Evolutionary conservation across 2,113 vertebrate species (phyloP).

Genomic region (Cephalopholis sonnerati): DNA sequence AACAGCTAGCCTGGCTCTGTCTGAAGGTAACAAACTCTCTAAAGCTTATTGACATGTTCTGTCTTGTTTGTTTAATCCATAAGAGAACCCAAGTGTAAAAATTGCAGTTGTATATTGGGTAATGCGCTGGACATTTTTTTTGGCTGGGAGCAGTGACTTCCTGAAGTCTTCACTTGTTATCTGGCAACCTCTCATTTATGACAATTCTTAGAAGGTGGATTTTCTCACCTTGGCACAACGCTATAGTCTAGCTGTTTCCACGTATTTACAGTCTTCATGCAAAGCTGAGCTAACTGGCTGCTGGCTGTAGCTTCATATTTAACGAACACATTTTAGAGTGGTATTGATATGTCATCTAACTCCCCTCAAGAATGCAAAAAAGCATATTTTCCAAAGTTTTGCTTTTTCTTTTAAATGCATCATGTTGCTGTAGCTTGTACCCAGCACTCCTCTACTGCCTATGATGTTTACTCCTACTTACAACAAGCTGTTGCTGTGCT

Average conservation of each 20-base stretch:
- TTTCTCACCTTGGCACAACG: too few species aligned
- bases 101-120: background rate
- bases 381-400: background rate
- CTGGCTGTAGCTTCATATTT: background rate
- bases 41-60: background rate
- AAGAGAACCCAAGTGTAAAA: background rate
- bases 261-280: background rate
- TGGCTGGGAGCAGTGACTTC: background rate
- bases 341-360: background rate
- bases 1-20: background rate
- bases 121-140: background rate
- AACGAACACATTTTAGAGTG: background rate
- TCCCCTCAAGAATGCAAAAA: background rate
- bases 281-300: background rate
- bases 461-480: background rate
- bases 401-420: background rate
- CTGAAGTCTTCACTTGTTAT: background rate
- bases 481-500: background rate
- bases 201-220: background rate
- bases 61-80: background rate
- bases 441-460: background rate
- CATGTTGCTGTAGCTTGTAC: background rate
- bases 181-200: background rate
- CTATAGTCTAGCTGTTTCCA: background rate
- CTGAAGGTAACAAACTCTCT: background rate